Evolutionary conservation across 1,140 invertebrate genomes (phyloP).

Genomic region (Pachyrhynchus sulphureomaculatus): DNA sequence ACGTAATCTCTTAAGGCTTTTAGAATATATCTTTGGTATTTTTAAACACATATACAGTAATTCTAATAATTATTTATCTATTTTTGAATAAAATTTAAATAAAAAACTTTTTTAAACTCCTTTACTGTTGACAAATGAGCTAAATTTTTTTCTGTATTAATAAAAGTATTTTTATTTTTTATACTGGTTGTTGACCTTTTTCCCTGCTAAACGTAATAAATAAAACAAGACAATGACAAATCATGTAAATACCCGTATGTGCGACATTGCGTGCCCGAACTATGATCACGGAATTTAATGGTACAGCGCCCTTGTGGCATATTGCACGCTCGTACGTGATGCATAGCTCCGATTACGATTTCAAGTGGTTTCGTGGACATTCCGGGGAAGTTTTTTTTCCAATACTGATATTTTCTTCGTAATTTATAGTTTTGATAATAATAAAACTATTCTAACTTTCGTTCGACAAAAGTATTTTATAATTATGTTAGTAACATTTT

Average conservation of each 20-base stretch:
- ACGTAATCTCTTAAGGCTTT: too few species aligned
- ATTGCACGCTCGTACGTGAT: conserved; percentile 12
- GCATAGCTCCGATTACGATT: conserved; percentile 6
- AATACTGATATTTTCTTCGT: neutral
- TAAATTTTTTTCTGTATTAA: neutral
- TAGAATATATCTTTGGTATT: too few species aligned
- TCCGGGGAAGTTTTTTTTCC: neutral
- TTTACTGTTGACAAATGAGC: too few species aligned
- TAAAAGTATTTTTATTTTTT: neutral
- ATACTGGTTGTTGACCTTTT: conserved; percentile 9
- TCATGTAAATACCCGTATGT: conserved; percentile 18
- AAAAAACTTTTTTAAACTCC: too few species aligned
- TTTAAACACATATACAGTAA: too few species aligned
- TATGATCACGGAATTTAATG: conserved; percentile 20
- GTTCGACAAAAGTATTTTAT: too few species aligned
- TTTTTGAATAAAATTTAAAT: too few species aligned
- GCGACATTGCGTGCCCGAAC: conserved; percentile 12
- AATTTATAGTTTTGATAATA: neutral
- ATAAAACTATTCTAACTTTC: too few species aligned
- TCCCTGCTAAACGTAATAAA: neutral
- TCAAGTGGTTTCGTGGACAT: neutral
- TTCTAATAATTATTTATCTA: too few species aligned
- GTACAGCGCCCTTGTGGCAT: conserved; percentile 4
- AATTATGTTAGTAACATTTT: too few species aligned
- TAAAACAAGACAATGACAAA: conserved; percentile 20